Percentiles rank a stretch among this genome's conserved stretches.
phyloP scores from a whole-genome alignment of 2,113 vertebrate species.

The Phylloscopus whistleri region DNA sequence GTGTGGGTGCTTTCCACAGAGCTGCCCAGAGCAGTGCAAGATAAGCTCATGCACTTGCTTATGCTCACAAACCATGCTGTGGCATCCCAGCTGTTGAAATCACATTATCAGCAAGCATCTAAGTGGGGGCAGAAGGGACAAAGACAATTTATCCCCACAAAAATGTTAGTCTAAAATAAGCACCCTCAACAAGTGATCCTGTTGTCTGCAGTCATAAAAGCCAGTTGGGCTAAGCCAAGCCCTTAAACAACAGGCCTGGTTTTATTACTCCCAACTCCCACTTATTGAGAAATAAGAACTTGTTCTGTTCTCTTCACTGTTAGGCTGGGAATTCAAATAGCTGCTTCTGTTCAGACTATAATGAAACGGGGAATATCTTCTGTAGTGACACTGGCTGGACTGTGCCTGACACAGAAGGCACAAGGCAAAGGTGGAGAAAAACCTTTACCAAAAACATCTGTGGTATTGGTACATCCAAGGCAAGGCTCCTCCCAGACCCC shows the following conservation, averaged over 20 bases:
- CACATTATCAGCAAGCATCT: neutral
- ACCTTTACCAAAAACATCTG: neutral
- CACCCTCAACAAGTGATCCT: neutral
- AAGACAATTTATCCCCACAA: neutral
- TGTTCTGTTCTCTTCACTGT: neutral
- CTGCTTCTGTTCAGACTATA: neutral
- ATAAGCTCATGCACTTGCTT: fast-evolving
- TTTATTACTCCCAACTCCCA: conserved; percentile 14
- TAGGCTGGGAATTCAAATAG: neutral
- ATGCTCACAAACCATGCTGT: fast-evolving
- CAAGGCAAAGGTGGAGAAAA: neutral
- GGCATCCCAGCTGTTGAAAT: neutral
- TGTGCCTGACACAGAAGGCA: neutral
- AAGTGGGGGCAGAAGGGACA: neutral
- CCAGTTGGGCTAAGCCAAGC: neutral
- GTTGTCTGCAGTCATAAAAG: neutral
- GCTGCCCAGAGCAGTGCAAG: neutral
- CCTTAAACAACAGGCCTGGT: neutral
- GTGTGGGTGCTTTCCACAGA: neutral
- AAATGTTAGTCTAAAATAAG: conserved; percentile 14
- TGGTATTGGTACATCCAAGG: neutral
- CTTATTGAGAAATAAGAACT: neutral
- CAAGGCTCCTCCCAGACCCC: neutral
- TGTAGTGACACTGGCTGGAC: neutral
- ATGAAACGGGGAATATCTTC: neutral